A percentile compares a stretch with the other conserved stretches of the same genome.
Conservation (phyloP, 2,113 vertebrate genomes). For the Sceloporus undulatus region DNA sequence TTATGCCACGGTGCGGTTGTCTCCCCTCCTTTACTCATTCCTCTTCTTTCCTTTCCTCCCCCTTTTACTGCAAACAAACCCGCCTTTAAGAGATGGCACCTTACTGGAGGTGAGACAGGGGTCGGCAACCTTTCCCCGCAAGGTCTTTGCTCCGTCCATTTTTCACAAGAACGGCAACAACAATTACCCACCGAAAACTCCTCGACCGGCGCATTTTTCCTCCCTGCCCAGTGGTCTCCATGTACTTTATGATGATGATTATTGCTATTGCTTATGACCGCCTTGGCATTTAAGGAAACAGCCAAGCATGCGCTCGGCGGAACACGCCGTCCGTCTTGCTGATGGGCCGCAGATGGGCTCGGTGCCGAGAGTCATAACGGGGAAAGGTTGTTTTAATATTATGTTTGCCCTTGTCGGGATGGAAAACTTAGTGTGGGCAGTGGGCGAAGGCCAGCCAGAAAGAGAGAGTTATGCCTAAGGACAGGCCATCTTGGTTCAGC, state of each 20-base stretch:
- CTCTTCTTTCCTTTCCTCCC: conserved; percentile 42
- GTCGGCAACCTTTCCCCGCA: background rate
- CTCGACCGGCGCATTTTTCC: background rate
- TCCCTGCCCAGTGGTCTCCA: too few relatives aligned
- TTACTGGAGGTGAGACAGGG: background rate
- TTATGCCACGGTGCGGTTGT: conserved; percentile 82
- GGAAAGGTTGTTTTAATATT: background rate
- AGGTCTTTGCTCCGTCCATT: background rate
- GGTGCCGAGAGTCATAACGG: background rate
- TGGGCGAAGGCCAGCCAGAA: background rate
- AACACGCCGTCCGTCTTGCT: background rate
- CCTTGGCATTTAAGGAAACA: background rate
- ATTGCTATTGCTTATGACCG: background rate
- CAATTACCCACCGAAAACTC: background rate
- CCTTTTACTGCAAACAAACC: background rate
- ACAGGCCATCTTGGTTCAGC: background rate
- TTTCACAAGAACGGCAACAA: background rate
- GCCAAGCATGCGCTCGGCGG: rapidly evolving
- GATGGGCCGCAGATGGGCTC: background rate
- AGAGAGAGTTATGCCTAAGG: background rate
- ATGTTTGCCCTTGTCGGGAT: background rate
- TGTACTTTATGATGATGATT: background rate
- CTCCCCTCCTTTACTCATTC: background rate
- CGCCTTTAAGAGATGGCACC: background rate
- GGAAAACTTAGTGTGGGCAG: background rate